Evolutionary conservation across 2,888 invertebrate species (phyloP).

Genomic region (Drosophila sordidula): DNA sequence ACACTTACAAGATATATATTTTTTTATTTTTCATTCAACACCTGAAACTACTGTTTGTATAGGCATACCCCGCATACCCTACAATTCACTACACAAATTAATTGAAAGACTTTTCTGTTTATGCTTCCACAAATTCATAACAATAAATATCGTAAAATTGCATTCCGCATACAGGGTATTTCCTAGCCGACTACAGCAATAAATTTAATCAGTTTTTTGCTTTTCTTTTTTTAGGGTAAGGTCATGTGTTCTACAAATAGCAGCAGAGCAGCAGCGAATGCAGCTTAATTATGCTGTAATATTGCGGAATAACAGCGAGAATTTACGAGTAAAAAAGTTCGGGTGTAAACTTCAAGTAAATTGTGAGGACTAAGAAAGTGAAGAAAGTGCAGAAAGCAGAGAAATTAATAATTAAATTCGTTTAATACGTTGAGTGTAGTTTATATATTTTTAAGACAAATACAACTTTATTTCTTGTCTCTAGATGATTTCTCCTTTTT

Average conservation of each 20-base stretch:
- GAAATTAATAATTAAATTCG: conserved; percentile 43
- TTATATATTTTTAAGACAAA: conserved; percentile 13
- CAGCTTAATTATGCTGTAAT: conserved; percentile 61
- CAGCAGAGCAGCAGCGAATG: conserved; percentile 27
- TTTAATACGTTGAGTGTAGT: conserved; percentile 18
- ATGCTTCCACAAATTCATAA: neutral
- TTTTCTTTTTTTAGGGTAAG: conserved; percentile 29
- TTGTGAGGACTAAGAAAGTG: conserved; percentile 17
- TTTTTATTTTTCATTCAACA: neutral
- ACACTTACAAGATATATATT: neutral
- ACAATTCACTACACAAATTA: neutral
- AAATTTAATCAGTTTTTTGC: neutral
- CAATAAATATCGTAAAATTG: neutral
- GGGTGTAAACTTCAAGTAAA: conserved; percentile 22
- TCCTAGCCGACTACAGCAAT: neutral
- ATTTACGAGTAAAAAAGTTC: conserved; percentile 45
- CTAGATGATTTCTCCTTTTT: neutral
- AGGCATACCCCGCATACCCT: neutral
- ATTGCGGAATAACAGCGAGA: conserved; percentile 51
- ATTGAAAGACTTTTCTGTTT: neutral
- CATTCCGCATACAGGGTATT: neutral
- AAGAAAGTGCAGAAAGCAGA: conserved; percentile 5
- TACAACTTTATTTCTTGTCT: neutral
- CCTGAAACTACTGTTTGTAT: neutral
- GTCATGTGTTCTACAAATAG: conserved; percentile 47